These are phyloP conservation scores for Cecropterus lyciades DNA, from an alignment of 1,140 invertebrate genomes.

Conservation along the genomic window DNA sequence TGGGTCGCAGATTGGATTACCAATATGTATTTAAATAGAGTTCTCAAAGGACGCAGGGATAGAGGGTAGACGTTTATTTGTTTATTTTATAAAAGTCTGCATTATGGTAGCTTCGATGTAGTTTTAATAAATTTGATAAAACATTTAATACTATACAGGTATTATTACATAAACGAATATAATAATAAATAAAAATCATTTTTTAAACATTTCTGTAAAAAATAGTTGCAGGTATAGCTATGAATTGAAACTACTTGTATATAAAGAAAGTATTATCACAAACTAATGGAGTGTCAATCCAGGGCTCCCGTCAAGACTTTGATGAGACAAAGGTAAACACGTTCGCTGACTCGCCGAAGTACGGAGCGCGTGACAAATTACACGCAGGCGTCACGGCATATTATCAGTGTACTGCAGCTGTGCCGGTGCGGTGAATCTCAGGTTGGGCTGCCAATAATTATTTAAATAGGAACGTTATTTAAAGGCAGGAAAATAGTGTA, in stretches of 20 bases:
- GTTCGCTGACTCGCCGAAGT: conserved; percentile 6
- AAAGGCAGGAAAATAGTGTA: too few species aligned
- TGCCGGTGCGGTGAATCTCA: neutral
- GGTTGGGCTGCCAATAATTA: conserved; percentile 1
- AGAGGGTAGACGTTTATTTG: too few species aligned
- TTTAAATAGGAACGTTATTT: too few species aligned
- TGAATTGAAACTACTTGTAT: too few species aligned
- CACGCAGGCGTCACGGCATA: conserved; percentile 24
- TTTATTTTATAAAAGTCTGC: too few species aligned
- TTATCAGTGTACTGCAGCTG: conserved; percentile 25
- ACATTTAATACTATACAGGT: too few species aligned
- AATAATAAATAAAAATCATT: too few species aligned
- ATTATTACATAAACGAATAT: too few species aligned
- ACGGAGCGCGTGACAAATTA: conserved; percentile 27
- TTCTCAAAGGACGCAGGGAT: too few species aligned
- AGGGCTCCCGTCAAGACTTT: conserved; percentile 12
- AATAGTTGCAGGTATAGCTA: too few species aligned
- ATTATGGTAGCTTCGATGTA: too few species aligned
- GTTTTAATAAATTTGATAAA: neutral
- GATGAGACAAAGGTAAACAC: conserved; percentile 28
- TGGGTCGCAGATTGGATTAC: conserved; percentile 4
- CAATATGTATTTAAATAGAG: conserved; percentile 10
- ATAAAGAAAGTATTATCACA: neutral
- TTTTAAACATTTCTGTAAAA: too few species aligned
- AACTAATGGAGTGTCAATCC: conserved; percentile 6